Percentiles rank a stretch among this genome's conserved stretches.
Conservation (phyloP, 2,113 vertebrate genomes). For the Chascanopsetta lugubris region DNA sequence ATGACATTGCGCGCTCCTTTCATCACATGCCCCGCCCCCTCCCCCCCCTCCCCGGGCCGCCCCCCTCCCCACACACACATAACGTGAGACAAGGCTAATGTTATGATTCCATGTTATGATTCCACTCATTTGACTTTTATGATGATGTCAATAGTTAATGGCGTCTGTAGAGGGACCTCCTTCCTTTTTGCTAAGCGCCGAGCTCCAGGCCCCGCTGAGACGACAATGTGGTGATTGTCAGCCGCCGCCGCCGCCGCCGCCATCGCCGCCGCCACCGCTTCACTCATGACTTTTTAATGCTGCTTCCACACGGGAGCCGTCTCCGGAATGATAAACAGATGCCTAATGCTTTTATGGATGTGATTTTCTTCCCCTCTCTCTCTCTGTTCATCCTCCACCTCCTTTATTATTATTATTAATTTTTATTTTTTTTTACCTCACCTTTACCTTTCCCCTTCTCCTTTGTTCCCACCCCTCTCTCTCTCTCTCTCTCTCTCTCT, state of each 20-base stretch:
- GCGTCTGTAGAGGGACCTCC: constrained; percentile 46
- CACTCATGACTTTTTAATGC: constrained; percentile 71
- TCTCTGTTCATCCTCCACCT: constrained; percentile 11
- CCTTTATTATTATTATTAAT: too few species aligned
- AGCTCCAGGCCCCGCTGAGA: constrained; percentile 48
- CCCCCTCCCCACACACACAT: too few species aligned
- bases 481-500: not conserved
- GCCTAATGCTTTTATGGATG: constrained; percentile 60
- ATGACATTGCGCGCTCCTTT: constrained; percentile 29
- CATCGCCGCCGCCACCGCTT: constrained; percentile 33
- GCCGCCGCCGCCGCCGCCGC: constrained; percentile 24
- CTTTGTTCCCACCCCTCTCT: not conserved
- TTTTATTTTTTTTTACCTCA: constrained; percentile 23
- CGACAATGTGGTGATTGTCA: constrained; percentile 58
- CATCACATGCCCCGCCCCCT: constrained; percentile 16
- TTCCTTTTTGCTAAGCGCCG: constrained; percentile 47
- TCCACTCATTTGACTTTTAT: constrained; percentile 43
- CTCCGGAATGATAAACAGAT: constrained; percentile 62
- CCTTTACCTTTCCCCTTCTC: not conserved
- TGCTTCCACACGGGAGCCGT: constrained; percentile 57
- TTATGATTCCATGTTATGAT: constrained; percentile 38
- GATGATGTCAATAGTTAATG: constrained; percentile 63
- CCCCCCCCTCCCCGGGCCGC: too few species aligned
- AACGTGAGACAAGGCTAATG: constrained; percentile 5
- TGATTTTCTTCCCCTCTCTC: constrained; percentile 31